Base-by-base conservation (phyloP, 2,888 invertebrate species). In the Cosmopolites sordidus region DNA sequence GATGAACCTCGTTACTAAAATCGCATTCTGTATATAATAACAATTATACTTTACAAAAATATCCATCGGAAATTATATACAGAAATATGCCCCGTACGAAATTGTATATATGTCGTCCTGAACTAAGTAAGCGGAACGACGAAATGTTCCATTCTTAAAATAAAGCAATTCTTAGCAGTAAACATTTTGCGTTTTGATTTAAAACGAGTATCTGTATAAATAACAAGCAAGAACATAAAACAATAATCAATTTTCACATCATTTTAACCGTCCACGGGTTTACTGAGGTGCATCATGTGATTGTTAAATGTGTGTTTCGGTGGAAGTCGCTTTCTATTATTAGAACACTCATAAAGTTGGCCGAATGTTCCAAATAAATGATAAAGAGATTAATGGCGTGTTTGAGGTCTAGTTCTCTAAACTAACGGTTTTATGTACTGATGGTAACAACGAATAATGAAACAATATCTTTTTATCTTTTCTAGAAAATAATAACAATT, bases 381-480 rank as follows among this genome's bases (percentile, higher is more conserved):
- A 48, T 48, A 33, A 48, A 48, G 48, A 39, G 40, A 48, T 48
- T 48, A 42, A 48, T 48, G 29, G 48, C 48, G 41, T 41, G 41
- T 48, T 48, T 42, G 48, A 33, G 48, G 48, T 41, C 30, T 33
- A 1, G 30, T 30, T 48, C 6, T 16, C 14, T 42, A 22, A 42
- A 48, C 48, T 47, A 16, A 18, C 38, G 22, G 38, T 15, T 40
- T 33, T 48, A 40, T 30, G 29, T 48, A 18, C 42, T 33, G n/a
- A 33, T 11, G n/a, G 33, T 22, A 22, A 22, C 22, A 22, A 22
- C 8, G 22, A 3, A 22, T 22, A 5, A 22, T 8, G 22, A 3
- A 22, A 22, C 8, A n/a, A n/a, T n/a, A n/a, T n/a, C n/a, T n/a
- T n/a, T n/a, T n/a, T n/a, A n/a, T n/a, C n/a, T n/a, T n/a, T n/a